Conservation (phyloP, 2,888 invertebrate species). For the Diploptera punctata region DNA sequence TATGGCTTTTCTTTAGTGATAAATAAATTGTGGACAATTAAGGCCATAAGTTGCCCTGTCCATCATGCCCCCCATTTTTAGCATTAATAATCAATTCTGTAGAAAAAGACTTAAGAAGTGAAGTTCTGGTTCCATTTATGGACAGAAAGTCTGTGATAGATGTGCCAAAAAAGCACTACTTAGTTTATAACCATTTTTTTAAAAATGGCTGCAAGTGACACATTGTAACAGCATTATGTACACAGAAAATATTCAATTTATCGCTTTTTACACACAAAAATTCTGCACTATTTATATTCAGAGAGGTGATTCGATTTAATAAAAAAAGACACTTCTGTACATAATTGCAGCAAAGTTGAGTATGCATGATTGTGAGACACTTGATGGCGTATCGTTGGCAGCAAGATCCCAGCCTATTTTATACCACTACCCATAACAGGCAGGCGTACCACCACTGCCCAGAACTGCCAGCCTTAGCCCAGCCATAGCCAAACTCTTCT, state of each 20-base stretch:
- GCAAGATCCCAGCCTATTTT: background rate
- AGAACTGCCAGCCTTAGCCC: background rate
- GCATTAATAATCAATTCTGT: no score
- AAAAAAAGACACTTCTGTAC: conserved; percentile 35
- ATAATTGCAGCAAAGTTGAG: conserved; percentile 26
- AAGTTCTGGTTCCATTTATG: conserved; percentile 24
- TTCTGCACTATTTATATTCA: conserved; percentile 35
- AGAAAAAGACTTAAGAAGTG: conserved; percentile 28
- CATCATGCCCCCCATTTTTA: background rate
- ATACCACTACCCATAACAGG: conserved; percentile 6
- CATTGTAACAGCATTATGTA: conserved; percentile 35
- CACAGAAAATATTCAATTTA: conserved; percentile 41
- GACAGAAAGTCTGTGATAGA: conserved; percentile 25
- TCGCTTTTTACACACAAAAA: conserved; percentile 26
- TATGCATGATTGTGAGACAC: conserved; percentile 26
- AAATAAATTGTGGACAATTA: conserved; percentile 4
- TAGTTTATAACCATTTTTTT: conserved; percentile 23
- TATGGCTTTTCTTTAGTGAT: background rate
- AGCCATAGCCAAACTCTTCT: conserved; percentile 49
- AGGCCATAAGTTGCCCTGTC: background rate
- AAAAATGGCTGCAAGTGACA: conserved; percentile 37
- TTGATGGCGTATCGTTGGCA: conserved; percentile 3
- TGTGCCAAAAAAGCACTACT: conserved; percentile 39
- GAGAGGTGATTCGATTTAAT: conserved; percentile 36
- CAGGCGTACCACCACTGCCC: no score